Conservation (phyloP, 2,113 vertebrate genomes). For the Struthio camelus region DNA sequence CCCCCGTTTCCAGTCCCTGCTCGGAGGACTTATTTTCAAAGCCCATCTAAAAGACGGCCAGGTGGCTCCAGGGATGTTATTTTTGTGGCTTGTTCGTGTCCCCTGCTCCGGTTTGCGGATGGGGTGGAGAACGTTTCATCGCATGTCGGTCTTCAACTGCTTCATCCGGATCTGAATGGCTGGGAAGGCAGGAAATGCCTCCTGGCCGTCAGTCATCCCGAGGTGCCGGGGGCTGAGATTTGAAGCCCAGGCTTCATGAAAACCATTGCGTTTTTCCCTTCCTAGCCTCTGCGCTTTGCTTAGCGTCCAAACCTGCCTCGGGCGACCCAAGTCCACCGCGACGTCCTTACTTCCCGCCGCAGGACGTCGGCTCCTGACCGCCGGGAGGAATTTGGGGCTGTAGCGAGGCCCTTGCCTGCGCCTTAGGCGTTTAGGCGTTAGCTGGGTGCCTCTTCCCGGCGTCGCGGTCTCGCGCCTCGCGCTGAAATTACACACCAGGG, state of each 20-base stretch:
- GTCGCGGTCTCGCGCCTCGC: not conserved
- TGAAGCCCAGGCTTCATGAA: not conserved
- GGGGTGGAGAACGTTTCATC: not conserved
- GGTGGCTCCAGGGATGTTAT: no score
- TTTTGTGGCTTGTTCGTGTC: no score
- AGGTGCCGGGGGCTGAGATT: not conserved
- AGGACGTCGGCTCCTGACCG: not conserved
- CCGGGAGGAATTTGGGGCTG: accelerated
- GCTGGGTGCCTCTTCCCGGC: not conserved
- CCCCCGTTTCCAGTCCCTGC: not conserved
- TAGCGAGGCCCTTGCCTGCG: not conserved
- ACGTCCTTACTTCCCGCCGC: not conserved
- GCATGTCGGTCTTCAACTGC: not conserved
- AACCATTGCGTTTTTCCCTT: not conserved
- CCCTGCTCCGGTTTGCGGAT: no score
- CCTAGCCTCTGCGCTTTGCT: not conserved
- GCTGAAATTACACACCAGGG: not conserved
- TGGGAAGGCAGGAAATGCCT: not conserved
- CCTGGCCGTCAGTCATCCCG: not conserved
- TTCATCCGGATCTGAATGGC: not conserved
- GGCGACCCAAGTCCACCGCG: not conserved
- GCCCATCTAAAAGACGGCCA: not conserved
- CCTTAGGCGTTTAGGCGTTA: no score
- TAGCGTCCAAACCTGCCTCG: not conserved
- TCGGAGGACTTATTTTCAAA: not conserved